phyloP scores from a whole-genome alignment of 2,888 invertebrate genomes.

The Terebella lapidaria region DNA sequence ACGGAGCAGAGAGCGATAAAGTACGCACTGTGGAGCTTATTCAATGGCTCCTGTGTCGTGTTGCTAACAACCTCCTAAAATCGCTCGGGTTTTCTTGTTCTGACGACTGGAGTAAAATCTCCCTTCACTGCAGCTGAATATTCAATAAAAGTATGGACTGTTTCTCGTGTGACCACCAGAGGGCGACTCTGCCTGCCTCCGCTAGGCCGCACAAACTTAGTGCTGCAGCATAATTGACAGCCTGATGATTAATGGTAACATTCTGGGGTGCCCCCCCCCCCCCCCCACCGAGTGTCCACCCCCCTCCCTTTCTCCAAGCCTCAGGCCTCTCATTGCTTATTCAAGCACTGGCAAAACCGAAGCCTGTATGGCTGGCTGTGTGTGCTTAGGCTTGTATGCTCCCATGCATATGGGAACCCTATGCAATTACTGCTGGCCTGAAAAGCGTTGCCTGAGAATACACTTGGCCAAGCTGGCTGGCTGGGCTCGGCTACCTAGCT shows the following conservation, averaged over 20 bases:
- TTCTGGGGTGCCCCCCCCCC: neutral
- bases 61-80: too few species aligned
- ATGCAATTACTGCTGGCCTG: neutral
- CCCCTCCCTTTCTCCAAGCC: neutral
- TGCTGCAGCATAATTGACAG: neutral
- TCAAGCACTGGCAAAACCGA: neutral
- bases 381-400: conserved; percentile 1
- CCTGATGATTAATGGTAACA: conserved; percentile 1
- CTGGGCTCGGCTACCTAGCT: neutral
- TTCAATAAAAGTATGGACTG: too few species aligned
- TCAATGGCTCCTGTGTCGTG: too few species aligned
- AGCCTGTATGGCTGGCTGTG: neutral
- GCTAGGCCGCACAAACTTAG: too few species aligned
- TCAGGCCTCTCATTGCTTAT: conserved; percentile 3
- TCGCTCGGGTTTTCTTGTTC: too few species aligned
- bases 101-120: too few species aligned
- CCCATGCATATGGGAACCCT: neutral
- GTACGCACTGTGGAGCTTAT: too few species aligned
- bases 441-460: neutral
- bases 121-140: too few species aligned
- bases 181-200: too few species aligned
- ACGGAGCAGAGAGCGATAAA: neutral
- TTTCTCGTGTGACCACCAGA: too few species aligned
- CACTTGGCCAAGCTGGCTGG: neutral
- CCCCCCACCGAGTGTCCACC: neutral